Base-by-base conservation (phyloP, 2,797 vertebrate species). In the Harpagifer antarcticus region DNA sequence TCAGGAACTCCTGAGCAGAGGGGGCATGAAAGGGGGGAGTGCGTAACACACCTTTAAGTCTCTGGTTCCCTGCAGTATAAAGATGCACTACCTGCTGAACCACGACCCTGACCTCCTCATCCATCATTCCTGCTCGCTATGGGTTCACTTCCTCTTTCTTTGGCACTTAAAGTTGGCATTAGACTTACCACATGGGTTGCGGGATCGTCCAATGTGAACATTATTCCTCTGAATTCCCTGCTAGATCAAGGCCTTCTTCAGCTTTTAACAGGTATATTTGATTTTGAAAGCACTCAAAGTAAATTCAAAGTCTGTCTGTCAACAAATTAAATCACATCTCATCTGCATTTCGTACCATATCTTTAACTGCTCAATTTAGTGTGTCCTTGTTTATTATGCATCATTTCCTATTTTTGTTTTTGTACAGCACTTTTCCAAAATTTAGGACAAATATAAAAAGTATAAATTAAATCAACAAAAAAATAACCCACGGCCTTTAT, bases 341-440 rank as follows among this genome's bases (percentile, higher is more conserved):
- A 33, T 33, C 33, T 33, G 33, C 33, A 33, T 33, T 49, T 42
- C 27, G 8, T 12, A 8, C 50, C 3, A 0, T 17, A 49, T 56
- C 50, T 61, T 62, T 37, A 33, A 33, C 33, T 37, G 7, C 33
- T 37, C 33, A 37, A 37, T 55, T 43, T 55, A 43, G 37, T 8
- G 5, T 76, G 72, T 48, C 55, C 60, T 73, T 57, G 54, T 74
- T 78, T 37, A 33, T 47, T 33, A 54, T 54, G 44, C 17, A 37
- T 69, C 14, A 40, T 48, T 66, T 33, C 10, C 50, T 19, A 8
- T 20, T 50, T 1, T 13, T 45, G 0, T 16, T 68, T 72, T 47
- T 42, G n/a, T 48, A 4, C 3, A 33, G 31, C 55, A 60, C 43
- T 77, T 72, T 70, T 11, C 5, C 15, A 47, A 63, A 40, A 45